Conservation (phyloP, 2,888 invertebrate species). For the Drosophila fungiperda region DNA sequence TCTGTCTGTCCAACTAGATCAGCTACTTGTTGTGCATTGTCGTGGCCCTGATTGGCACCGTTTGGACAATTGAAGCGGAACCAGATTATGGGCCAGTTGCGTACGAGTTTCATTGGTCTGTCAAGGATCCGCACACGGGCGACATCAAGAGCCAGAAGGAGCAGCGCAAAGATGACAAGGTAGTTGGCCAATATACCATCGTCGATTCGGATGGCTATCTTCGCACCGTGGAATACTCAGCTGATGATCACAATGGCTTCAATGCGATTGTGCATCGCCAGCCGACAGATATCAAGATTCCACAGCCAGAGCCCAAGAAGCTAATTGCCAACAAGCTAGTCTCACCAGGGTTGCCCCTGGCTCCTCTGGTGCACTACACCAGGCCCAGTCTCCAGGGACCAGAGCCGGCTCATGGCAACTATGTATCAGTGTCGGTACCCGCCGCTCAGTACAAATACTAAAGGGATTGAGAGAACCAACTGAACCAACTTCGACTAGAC, state of each 20-base stretch:
- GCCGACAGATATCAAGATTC: constrained; percentile 84
- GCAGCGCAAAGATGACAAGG: constrained; percentile 86
- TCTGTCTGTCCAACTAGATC: constrained; percentile 29
- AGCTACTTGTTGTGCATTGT: constrained; percentile 61
- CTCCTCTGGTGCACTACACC: constrained; percentile 73
- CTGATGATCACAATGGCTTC: constrained; percentile 86
- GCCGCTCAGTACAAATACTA: constrained; percentile 79
- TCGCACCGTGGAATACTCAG: constrained; percentile 86
- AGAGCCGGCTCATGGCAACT: constrained; percentile 60
- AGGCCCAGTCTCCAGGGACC: constrained; percentile 50
- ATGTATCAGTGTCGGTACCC: constrained; percentile 76
- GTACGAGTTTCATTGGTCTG: constrained; percentile 86
- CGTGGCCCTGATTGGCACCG: constrained; percentile 48
- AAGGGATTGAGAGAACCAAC: background rate
- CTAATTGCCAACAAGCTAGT: constrained; percentile 71
- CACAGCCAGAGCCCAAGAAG: constrained; percentile 70
- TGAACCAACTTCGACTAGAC: constrained; percentile 34
- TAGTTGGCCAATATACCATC: constrained; percentile 86
- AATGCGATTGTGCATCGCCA: constrained; percentile 86
- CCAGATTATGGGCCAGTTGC: constrained; percentile 84
- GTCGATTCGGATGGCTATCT: constrained; percentile 86
- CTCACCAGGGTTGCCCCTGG: constrained; percentile 49
- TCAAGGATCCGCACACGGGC: constrained; percentile 86
- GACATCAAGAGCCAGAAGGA: constrained; percentile 86
- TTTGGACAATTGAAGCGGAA: constrained; percentile 73